Conservation (phyloP, 2,113 vertebrate genomes). For the Microcebus lehilahytsara region DNA sequence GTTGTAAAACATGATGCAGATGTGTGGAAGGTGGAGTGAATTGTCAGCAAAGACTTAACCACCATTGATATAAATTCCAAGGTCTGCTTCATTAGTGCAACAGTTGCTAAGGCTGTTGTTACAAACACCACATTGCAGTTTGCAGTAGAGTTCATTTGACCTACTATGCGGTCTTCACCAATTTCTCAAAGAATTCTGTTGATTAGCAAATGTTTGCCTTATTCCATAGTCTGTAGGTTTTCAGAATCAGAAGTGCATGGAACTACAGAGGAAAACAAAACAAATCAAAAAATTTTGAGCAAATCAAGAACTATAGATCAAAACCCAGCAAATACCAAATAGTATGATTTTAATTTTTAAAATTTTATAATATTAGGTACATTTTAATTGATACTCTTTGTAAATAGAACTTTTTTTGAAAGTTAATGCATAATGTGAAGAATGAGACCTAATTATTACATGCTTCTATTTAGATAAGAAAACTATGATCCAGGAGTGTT, state of each 20-base stretch:
- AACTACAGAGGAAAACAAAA: neutral
- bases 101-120: slow-evolving; percentile 69
- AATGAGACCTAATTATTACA: neutral
- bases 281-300: neutral
- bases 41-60: slow-evolving; percentile 80
- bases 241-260: neutral
- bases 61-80: slow-evolving; percentile 67
- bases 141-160: slow-evolving; percentile 72
- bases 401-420: neutral
- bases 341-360: neutral
- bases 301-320: neutral
- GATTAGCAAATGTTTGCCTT: slow-evolving; percentile 45
- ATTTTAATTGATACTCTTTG: neutral
- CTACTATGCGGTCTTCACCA: slow-evolving; percentile 49
- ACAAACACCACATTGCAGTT: slow-evolving; percentile 69
- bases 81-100: slow-evolving; percentile 67
- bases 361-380: neutral
- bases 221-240: neutral
- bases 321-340: neutral
- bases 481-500: neutral
- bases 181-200: slow-evolving; percentile 41
- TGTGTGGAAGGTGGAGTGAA: slow-evolving; percentile 76
- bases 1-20: slow-evolving; percentile 69
- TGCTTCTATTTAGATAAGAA: neutral
- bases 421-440: neutral